Evolutionary conservation across 2,113 vertebrate genomes (phyloP), one percentile per base, ranked within the genome.

Genomic region (Indicator indicator): DNA sequence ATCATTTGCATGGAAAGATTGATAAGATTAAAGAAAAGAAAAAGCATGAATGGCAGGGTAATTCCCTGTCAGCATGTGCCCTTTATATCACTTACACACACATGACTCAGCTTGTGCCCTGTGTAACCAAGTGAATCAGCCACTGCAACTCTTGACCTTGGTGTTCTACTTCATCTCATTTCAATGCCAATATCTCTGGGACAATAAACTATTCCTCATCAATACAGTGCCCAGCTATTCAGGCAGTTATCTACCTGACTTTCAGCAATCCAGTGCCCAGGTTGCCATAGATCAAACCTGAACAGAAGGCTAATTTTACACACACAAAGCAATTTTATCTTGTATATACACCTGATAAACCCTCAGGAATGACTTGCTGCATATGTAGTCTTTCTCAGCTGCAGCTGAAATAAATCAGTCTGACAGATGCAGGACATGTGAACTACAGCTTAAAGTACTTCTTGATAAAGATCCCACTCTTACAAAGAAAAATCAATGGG

Each of bases 401-500:
- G 7, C 46, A 84, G 38, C 55, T 23, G 28, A 48, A 5, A 54
- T 23, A 80, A 33, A 50, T 55, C 73, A 71, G 65, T 44, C 56
- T 78, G 33, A 86, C 54, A 67, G 32, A 48, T 8, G 56, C 12
- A 46, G 46, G 38, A 23, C 33, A 42, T 1, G 4, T 5, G 8
- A 69, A 52, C 42, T 14, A 52, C n/a, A 86, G 46, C 46, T 63
- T 62, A 40, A 90, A 64, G 26, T 59, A 80, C 13, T 18, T 6
- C 26, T 24, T 42, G 8, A 73, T 63, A 94, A 77, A 60, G 59
- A 87, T 48, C 46, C 52, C 48, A 56, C 50, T 59, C 71, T 33
- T 40, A 96, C 75, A 64, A 72, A 18, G 90, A 42, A 89, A 95
- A 96, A 15, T 27, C 79, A 89, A 40, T 86, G 14, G 17, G 70